These are phyloP conservation scores for Drosophila pseudoobscura DNA, from an alignment of 1,140 invertebrate genomes.

Conservation along the genomic window DNA sequence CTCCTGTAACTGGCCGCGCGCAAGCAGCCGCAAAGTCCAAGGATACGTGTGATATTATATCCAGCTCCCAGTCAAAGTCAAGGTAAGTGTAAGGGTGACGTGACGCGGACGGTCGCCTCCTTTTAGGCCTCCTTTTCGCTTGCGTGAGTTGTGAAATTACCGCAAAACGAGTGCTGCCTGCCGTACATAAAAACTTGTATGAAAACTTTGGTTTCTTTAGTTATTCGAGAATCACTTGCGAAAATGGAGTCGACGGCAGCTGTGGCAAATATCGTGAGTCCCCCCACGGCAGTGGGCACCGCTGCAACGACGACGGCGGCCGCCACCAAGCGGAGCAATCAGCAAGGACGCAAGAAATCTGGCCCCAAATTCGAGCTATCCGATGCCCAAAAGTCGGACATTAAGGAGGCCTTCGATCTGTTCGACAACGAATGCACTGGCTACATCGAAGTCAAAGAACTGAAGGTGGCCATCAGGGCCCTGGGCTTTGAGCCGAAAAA, in stretches of 20 bases:
- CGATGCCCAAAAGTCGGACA: conserved; percentile 95
- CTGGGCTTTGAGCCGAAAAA: conserved; percentile 98
- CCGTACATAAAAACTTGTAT: conserved; percentile 13
- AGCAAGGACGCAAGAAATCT: conserved; percentile 86
- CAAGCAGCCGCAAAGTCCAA: conserved; percentile 40
- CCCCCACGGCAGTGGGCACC: conserved; percentile 1
- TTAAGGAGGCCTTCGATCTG: conserved; percentile 97
- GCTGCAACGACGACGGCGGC: conserved; percentile 8
- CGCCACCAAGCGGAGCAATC: conserved; percentile 47
- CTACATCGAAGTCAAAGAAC: conserved; percentile 94
- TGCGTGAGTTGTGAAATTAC: conserved; percentile 68
- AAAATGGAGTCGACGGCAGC: conserved; percentile 57
- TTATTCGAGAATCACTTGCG: conserved; percentile 28
- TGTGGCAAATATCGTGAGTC: conserved; percentile 18
- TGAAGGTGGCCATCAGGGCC: conserved; percentile 96
- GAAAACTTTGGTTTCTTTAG: conserved; percentile 5
- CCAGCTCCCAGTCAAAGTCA: conserved; percentile 49
- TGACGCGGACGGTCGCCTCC: conserved; percentile 44
- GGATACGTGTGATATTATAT: conserved; percentile 38
- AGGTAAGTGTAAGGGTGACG: conserved; percentile 42
- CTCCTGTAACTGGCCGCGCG: too few species aligned
- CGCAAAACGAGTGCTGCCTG: too few species aligned
- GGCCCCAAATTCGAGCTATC: conserved; percentile 91
- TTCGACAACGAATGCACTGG: conserved; percentile 96
- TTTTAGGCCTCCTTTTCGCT: conserved; percentile 36